Conservation (phyloP, 2,888 invertebrate genomes). For the Operophtera brumata region DNA sequence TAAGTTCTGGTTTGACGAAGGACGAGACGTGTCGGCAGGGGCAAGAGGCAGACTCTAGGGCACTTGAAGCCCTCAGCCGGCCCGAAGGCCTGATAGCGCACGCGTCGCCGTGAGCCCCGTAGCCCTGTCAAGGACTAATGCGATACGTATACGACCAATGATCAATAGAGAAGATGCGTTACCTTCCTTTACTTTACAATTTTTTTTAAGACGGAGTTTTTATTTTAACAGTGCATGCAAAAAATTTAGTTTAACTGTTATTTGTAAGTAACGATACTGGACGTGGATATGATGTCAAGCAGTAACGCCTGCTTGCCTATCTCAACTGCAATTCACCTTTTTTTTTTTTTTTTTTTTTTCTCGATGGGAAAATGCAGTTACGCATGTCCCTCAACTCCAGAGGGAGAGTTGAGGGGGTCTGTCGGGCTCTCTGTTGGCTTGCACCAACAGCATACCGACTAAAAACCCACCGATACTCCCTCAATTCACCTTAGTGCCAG, state of each 20-base stretch:
- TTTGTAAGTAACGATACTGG: too few species aligned
- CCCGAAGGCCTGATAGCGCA: slow-evolving; percentile 54
- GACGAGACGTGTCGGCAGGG: slow-evolving; percentile 42
- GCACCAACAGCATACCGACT: neutral
- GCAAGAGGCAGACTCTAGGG: slow-evolving; percentile 36
- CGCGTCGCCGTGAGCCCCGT: slow-evolving; percentile 40
- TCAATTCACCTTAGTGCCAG: neutral
- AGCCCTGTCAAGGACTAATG: slow-evolving; percentile 36
- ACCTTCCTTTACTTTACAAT: neutral
- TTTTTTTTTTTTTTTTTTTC: too few species aligned
- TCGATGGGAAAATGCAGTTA: too few species aligned
- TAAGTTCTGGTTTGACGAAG: slow-evolving; percentile 51
- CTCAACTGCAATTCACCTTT: too few species aligned
- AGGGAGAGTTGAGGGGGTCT: too few species aligned
- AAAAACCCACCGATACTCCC: neutral
- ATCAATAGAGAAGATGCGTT: neutral
- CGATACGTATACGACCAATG: slow-evolving; percentile 38
- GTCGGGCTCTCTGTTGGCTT: too few species aligned
- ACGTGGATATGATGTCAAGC: too few species aligned
- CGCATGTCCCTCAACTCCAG: too few species aligned
- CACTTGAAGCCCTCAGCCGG: slow-evolving; percentile 35
- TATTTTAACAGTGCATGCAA: too few species aligned
- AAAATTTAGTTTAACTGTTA: too few species aligned
- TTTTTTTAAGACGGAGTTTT: neutral
- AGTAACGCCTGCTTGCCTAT: too few species aligned